Evolutionary conservation across 1,140 invertebrate genomes (phyloP).

Genomic region (Goniozus legneri): DNA sequence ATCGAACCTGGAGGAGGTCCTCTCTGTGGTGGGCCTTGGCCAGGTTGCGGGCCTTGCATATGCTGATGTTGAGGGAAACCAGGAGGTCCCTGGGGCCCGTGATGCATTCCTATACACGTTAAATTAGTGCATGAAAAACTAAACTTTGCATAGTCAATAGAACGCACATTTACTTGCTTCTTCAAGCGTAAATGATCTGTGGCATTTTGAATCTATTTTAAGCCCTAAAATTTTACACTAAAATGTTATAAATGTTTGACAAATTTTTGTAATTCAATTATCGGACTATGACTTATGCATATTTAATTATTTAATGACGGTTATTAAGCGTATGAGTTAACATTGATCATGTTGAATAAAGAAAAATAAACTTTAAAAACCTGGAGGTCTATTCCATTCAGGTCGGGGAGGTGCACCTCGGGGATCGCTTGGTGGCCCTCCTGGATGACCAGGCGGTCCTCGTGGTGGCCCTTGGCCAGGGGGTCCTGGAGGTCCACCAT

Average conservation of each 20-base stretch:
- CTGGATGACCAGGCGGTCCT: slow-evolving; percentile 57
- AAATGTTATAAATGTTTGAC: too few relatives aligned
- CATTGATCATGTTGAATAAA: too few relatives aligned
- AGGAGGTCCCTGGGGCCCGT: slow-evolving; percentile 52
- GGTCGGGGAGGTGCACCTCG: slow-evolving; percentile 62
- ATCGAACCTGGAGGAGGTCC: slow-evolving; percentile 64
- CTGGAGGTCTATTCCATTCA: slow-evolving; percentile 75
- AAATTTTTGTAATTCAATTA: too few relatives aligned
- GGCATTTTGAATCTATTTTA: too few relatives aligned
- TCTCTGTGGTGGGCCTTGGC: slow-evolving; percentile 60
- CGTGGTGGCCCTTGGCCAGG: slow-evolving; percentile 63
- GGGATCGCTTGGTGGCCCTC: slow-evolving; percentile 56
- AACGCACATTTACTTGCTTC: too few relatives aligned
- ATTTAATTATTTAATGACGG: too few relatives aligned
- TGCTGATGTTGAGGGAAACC: slow-evolving; percentile 63
- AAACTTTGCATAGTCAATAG: too few relatives aligned
- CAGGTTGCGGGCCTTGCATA: slow-evolving; percentile 66
- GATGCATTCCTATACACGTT: slow-evolving; percentile 49
- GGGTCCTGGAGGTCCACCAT: slow-evolving; percentile 63
- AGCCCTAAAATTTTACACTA: too few relatives aligned
- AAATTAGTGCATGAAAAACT: too few relatives aligned
- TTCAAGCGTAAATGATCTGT: too few relatives aligned
- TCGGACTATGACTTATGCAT: too few relatives aligned
- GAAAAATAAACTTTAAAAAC: slow-evolving; percentile 24
- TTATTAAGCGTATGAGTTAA: too few relatives aligned